Evolutionary conservation across 1,140 invertebrate genomes (phyloP), one percentile per base, ranked within the genome.

Genomic region (Spodoptera frugiperda): DNA sequence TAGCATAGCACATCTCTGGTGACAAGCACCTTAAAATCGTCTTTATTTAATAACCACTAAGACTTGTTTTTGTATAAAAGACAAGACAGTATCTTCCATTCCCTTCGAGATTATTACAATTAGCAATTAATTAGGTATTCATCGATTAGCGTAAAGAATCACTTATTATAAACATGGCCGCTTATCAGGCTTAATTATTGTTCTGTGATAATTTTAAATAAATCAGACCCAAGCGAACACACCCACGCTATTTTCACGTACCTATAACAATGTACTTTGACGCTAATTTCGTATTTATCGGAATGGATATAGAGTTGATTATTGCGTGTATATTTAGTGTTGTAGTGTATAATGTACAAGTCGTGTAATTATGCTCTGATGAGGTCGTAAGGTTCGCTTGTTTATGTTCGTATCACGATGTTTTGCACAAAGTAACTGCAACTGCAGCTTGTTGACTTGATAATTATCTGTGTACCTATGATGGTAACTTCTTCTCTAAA

Each of bases 361-460:
- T 57, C 53, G 39, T 44, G 68, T 39, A 72, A 72, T 72, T 72
- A 67, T 39, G 46, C 57, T 14, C 53, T 57, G 68, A 72, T 72
- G 68, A 72, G 68, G 68, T 72, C 68, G 53, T 30, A 30, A 48
- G 68, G 68, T 72, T 33, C 12, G 15, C 4, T 57, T 71, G 68
- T 71, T 71, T 71, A 30, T 54, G 9, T 6, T 39, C 33, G 33
- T 10, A 54, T 15, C 21, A 33, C 11, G 44, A 48, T 49, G 63
- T 67, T 67, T 67, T 67, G 44, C 63, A 67, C 63, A 67, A 49
- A 49, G 63, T 67, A 49, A 49, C 12, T 10, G 25, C n/a, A n/a
- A n/a, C 21, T 44, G 63, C 44, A 14, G 21, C 12, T 67, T 17
- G 17, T 25, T 49, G 33, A 63, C 59, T 19, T 10, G 15, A 63